Conservation (phyloP, 2,888 invertebrate genomes). For the Agonopterix alstromeriana region DNA sequence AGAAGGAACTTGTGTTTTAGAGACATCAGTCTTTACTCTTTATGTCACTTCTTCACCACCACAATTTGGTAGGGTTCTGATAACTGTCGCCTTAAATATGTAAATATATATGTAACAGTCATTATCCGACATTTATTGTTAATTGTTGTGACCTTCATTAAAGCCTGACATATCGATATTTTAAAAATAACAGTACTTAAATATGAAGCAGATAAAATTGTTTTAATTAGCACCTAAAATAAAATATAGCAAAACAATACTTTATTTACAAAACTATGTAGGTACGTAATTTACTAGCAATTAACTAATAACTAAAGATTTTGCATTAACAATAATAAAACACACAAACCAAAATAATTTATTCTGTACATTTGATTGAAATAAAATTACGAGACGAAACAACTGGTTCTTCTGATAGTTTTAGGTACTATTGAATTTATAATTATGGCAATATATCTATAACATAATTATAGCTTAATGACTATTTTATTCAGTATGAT, state of each 20-base stretch:
- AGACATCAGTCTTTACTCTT: slow-evolving; percentile 43
- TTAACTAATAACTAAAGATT: slow-evolving; percentile 54
- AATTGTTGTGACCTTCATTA: slow-evolving; percentile 53
- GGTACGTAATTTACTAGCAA: slow-evolving; percentile 45
- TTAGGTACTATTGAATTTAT: slow-evolving; percentile 33
- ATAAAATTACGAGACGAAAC: slow-evolving; percentile 36
- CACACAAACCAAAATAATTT: slow-evolving; percentile 66
- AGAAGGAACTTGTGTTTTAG: slow-evolving; percentile 59
- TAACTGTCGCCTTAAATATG: slow-evolving; percentile 51
- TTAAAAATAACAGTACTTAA: background rate
- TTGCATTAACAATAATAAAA: slow-evolving; percentile 43
- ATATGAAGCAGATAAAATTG: background rate
- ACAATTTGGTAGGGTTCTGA: slow-evolving; percentile 59
- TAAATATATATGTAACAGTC: background rate
- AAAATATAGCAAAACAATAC: slow-evolving; percentile 60
- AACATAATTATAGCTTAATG: slow-evolving; percentile 29
- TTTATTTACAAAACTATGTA: slow-evolving; percentile 63
- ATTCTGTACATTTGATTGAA: slow-evolving; percentile 60
- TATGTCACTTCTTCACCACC: slow-evolving; percentile 66
- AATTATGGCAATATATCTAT: slow-evolving; percentile 61
- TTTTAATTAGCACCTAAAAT: slow-evolving; percentile 63
- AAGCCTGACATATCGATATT: slow-evolving; percentile 21
- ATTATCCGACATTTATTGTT: background rate
- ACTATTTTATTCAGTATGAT: slow-evolving; percentile 27
- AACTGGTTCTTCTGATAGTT: slow-evolving; percentile 47